Evolutionary conservation across 2,888 invertebrate genomes (phyloP), one percentile per base, ranked within the genome.

Genomic region (Synergus umbraculus): DNA sequence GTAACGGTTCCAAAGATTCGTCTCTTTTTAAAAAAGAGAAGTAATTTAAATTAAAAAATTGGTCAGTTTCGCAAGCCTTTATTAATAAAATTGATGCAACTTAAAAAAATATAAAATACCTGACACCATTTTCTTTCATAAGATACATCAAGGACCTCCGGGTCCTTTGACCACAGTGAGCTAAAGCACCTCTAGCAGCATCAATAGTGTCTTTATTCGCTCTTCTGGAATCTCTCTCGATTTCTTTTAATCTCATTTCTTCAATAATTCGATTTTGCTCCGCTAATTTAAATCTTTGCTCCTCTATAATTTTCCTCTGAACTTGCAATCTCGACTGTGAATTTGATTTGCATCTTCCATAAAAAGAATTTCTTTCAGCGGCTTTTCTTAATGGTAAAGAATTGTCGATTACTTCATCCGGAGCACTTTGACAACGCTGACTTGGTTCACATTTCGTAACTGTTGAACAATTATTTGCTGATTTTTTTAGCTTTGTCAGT

Each of bases 261-360:
- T 96, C 95, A 79, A 96, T 96, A n/a, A 96, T 89, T 86, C 94
- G 94, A 85, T 95, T 95, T 90, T 96, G 96, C 81, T 96, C 94
- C 80, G 95, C 94, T 80, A 97, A 89, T 92, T 96, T 96, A 1
- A 94, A 92, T 89, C 94, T 95, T 90, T 96, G 96, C 44, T 95
- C 91, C 44, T 96, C 95, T 80, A 96, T 96, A 65, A 96, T 95
- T 84, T 94, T 94, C 88, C 95, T 95, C 89, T 96, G 96, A 12
- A 95, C 94, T 90, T 94, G 94, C 5, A 92, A 67, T 67, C 84
- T 77, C 13, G 43, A 13, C 44, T 76, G 44, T 4, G 63, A 44
- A 44, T 76, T 64, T n/a, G 54, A 41, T 73, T 54, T 73, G n/a
- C 4, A 37, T 12, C 18, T 18, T 2, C 15, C 76, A 44, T n/a